Percentiles rank a stretch among this genome's conserved stretches.
Conservation (phyloP, 2,113 vertebrate species). For the Odontophorus gujanensis region DNA sequence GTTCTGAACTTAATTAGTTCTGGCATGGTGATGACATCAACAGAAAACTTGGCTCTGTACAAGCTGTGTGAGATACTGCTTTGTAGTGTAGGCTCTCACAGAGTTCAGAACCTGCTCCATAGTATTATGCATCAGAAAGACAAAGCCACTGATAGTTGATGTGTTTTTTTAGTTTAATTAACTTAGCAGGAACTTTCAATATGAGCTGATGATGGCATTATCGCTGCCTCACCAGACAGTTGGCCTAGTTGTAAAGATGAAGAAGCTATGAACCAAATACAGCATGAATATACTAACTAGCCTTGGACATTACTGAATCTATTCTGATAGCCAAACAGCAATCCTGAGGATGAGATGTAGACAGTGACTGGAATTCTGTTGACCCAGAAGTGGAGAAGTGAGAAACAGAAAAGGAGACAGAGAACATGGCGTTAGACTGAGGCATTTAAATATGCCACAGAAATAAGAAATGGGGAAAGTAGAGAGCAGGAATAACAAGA, state of each 20-base stretch:
- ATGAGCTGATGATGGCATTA: background rate
- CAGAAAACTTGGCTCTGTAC: background rate
- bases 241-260: background rate
- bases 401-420: background rate
- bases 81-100: background rate
- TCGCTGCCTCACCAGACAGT: background rate
- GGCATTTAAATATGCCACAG: background rate
- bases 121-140: background rate
- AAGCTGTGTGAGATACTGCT: background rate
- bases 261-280: background rate
- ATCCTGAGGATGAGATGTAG: background rate
- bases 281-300: background rate
- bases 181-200: background rate
- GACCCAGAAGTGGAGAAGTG: background rate
- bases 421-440: background rate
- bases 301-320: background rate
- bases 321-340: background rate
- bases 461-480: background rate
- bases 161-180: slow-evolving; percentile 15
- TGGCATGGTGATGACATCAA: slow-evolving; percentile 25
- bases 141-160: background rate
- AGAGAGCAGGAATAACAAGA: background rate
- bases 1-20: slow-evolving; percentile 34
- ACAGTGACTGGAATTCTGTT: background rate
- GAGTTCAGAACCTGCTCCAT: slow-evolving; percentile 24